These are phyloP conservation scores for Holacanthus passer DNA, from an alignment of 2,113 vertebrate species.

Conservation along the genomic window DNA sequence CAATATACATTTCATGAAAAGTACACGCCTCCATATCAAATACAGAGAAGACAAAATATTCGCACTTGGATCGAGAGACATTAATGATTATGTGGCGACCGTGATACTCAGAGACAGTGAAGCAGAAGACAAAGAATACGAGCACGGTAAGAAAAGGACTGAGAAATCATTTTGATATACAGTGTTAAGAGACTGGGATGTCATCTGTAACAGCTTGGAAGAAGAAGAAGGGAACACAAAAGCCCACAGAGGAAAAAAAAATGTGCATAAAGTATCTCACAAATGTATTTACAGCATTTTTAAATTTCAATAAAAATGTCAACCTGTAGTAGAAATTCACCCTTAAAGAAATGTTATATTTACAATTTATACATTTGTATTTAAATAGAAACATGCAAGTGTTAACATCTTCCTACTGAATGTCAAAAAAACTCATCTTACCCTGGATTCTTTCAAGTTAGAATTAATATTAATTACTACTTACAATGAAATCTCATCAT, in stretches of 20 bases:
- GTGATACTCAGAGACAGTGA: slow-evolving; percentile 69
- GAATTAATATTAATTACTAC: slow-evolving; percentile 81
- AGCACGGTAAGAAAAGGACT: slow-evolving; percentile 66
- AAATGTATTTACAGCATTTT: slow-evolving; percentile 85
- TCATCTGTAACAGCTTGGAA: slow-evolving; percentile 67
- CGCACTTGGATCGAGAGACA: slow-evolving; percentile 76
- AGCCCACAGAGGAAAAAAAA: slow-evolving; percentile 56
- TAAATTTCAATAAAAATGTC: slow-evolving; percentile 86
- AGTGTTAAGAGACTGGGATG: slow-evolving; percentile 71
- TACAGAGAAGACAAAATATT: slow-evolving; percentile 79
- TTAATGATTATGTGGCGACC: slow-evolving; percentile 70
- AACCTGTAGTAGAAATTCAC: slow-evolving; percentile 85
- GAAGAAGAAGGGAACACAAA: slow-evolving; percentile 53
- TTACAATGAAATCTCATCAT: slow-evolving; percentile 81
- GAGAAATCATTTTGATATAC: slow-evolving; percentile 74
- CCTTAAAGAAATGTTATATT: slow-evolving; percentile 86
- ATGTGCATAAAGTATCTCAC: slow-evolving; percentile 85
- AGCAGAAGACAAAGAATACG: slow-evolving; percentile 64
- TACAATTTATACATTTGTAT: slow-evolving; percentile 87
- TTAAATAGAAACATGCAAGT: slow-evolving; percentile 89
- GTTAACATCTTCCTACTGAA: slow-evolving; percentile 81
- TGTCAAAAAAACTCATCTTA: slow-evolving; percentile 76
- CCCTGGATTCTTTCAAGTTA: slow-evolving; percentile 84
- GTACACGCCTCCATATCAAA: slow-evolving; percentile 76
- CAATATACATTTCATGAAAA: slow-evolving; percentile 77